These are phyloP conservation scores for Mohoua ochrocephala DNA, from an alignment of 2,113 vertebrate species.

Conservation along the genomic window DNA sequence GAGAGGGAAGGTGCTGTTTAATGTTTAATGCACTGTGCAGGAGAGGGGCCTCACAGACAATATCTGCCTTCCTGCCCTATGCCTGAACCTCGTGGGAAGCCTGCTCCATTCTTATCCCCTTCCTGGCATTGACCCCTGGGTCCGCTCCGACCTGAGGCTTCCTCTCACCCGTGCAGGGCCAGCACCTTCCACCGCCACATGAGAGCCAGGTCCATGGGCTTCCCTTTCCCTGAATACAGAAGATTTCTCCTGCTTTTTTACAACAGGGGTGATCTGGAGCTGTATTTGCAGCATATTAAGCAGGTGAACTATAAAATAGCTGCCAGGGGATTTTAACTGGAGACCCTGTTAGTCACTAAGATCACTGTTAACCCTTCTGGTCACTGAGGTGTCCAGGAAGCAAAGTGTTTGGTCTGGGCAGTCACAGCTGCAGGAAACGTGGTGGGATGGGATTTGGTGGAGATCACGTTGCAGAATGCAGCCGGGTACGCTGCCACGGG, in stretches of 20 bases:
- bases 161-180: background rate
- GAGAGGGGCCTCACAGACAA: background rate
- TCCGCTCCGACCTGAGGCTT: background rate
- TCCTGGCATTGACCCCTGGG: background rate
- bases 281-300: background rate
- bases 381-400: background rate
- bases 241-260: background rate
- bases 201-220: background rate
- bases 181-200: rapidly evolving
- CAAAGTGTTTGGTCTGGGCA: background rate
- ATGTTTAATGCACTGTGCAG: background rate
- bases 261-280: rapidly evolving
- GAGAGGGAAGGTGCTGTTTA: background rate
- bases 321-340: background rate
- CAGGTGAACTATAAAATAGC: background rate
- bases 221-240: background rate
- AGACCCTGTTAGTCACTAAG: too few relatives aligned
- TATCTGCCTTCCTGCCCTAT: background rate
- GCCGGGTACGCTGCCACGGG: rapidly evolving
- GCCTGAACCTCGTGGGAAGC: background rate
- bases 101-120: background rate
- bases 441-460: background rate
- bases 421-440: background rate
- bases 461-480: background rate
- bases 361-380: background rate